phyloP scores from a whole-genome alignment of 2,113 vertebrate genomes.

The Heterocephalus glaber region DNA sequence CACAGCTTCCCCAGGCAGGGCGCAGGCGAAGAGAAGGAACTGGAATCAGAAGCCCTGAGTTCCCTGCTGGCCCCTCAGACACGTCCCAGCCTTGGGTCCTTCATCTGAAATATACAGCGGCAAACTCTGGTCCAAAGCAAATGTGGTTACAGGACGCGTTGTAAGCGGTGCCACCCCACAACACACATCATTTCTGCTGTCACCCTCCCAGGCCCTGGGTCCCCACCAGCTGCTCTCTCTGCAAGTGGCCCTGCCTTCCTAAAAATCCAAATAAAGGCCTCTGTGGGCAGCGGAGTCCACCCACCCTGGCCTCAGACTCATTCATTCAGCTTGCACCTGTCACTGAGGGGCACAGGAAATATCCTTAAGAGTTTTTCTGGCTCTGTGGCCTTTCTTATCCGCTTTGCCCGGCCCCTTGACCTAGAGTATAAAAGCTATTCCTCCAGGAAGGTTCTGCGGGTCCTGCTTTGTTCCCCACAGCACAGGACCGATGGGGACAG shows the following conservation, averaged over 20 bases:
- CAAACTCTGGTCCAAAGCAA: background rate
- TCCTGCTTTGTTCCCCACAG: background rate
- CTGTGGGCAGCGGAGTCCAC: background rate
- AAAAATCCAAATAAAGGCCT: background rate
- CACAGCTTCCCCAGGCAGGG: background rate
- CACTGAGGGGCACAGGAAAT: background rate
- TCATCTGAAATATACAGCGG: background rate
- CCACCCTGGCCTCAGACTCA: background rate
- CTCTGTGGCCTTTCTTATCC: background rate
- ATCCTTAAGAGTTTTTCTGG: background rate
- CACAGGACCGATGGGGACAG: background rate
- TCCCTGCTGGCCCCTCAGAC: background rate
- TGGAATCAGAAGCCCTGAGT: background rate
- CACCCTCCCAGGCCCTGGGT: background rate
- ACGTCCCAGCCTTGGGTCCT: background rate
- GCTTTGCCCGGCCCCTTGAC: background rate
- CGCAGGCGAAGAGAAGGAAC: background rate
- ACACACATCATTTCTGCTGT: background rate
- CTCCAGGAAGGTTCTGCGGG: background rate
- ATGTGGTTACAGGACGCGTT: background rate
- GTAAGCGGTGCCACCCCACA: accelerated
- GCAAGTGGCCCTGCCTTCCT: background rate
- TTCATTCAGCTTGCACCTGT: background rate
- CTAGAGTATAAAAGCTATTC: background rate
- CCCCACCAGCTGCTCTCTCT: background rate